Conservation (phyloP, 64 coral and sea anemone species). For the Acropora yongei region DNA sequence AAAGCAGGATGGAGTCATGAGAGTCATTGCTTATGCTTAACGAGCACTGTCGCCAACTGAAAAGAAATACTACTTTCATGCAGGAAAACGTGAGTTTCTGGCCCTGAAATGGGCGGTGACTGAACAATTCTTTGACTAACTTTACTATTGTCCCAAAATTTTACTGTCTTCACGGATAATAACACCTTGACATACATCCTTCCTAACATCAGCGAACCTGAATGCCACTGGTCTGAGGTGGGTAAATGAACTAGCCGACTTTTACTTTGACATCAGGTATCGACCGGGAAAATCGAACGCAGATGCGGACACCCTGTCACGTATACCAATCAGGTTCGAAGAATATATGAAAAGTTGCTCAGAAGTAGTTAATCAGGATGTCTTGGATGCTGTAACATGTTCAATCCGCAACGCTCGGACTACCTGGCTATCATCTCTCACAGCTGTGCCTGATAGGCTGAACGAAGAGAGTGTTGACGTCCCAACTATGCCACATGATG, state of each 20-base stretch:
- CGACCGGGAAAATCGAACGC: too few relatives aligned
- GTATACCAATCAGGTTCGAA: too few relatives aligned
- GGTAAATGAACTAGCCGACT: conserved; percentile 38
- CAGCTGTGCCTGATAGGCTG: conserved; percentile 16
- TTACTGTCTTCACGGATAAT: conserved; percentile 42
- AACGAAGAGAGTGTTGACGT: not conserved
- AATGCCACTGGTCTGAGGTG: conserved; percentile 31
- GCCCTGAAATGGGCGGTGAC: too few relatives aligned
- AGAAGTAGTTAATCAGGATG: too few relatives aligned
- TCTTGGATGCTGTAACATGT: too few relatives aligned
- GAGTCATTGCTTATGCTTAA: conserved; percentile 20
- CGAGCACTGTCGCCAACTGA: not conserved
- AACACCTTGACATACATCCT: conserved; percentile 45
- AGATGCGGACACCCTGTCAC: conserved; percentile 27
- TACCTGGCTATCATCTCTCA: too few relatives aligned
- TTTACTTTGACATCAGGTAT: too few relatives aligned
- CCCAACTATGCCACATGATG: too few relatives aligned
- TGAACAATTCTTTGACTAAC: not conserved
- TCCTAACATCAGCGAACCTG: too few relatives aligned
- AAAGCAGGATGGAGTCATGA: not conserved
- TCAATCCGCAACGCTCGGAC: too few relatives aligned
- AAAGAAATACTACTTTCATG: conserved; percentile 21
- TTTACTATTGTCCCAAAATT: conserved; percentile 7
- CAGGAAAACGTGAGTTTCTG: too few relatives aligned
- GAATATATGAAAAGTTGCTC: too few relatives aligned